phyloP scores from a whole-genome alignment of 2,888 invertebrate genomes.

The Macropis europaea region DNA sequence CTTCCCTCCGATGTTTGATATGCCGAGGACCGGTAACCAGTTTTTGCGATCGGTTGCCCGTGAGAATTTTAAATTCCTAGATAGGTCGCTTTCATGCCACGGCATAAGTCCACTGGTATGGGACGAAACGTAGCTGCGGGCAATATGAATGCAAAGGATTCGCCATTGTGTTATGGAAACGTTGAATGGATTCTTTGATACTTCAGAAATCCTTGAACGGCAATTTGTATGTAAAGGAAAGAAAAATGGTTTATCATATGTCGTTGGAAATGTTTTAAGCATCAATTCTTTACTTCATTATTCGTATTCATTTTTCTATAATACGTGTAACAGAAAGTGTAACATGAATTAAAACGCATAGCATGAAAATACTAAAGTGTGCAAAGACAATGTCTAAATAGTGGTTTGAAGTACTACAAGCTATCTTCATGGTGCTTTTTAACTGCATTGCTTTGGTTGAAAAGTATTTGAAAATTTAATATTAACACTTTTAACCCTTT shows the following conservation, averaged over 20 bases:
- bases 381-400: too few species aligned
- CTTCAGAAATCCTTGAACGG: conserved; percentile 1
- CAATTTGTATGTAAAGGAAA: not conserved
- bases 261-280: too few species aligned
- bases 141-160: conserved; percentile 29
- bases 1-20: conserved; percentile 30
- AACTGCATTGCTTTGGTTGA: too few species aligned
- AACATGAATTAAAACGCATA: too few species aligned
- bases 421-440: too few species aligned
- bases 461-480: too few species aligned
- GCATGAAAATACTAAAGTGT: too few species aligned
- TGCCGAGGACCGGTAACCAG: conserved; percentile 24
- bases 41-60: conserved; percentile 37
- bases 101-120: conserved; percentile 24
- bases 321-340: too few species aligned
- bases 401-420: too few species aligned
- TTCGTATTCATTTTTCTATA: too few species aligned
- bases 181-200: conserved; percentile 21
- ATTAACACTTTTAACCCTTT: too few species aligned
- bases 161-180: conserved; percentile 1
- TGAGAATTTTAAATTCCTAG: conserved; percentile 36
- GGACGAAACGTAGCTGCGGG: not conserved
- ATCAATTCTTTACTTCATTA: too few species aligned
- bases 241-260: not conserved
- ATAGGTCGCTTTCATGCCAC: conserved; percentile 27